Evolutionary conservation across 2,888 invertebrate species (phyloP).

Genomic region (Steinernema hermaphroditum): DNA sequence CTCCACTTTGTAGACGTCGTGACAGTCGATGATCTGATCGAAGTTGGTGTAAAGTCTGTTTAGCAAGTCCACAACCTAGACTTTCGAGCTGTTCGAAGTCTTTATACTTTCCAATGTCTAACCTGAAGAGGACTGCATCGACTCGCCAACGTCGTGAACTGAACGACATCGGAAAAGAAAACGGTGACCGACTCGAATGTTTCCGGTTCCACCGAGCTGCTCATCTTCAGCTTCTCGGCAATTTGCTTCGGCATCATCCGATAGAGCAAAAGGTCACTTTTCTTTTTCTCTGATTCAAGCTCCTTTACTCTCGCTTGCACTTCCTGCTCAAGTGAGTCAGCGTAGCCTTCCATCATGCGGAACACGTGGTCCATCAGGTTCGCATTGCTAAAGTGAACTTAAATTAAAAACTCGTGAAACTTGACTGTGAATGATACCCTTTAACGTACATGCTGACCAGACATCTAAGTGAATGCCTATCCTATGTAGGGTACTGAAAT

Average conservation of each 20-base stretch:
- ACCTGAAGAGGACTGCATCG: constrained; percentile 63
- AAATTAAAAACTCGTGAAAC: too few relatives aligned
- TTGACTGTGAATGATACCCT: too few relatives aligned
- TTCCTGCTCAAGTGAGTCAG: constrained; percentile 8
- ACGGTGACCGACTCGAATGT: constrained; percentile 3
- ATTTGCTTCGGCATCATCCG: constrained; percentile 27
- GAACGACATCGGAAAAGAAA: constrained; percentile 56
- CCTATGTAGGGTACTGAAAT: too few relatives aligned
- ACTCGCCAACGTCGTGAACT: constrained; percentile 59
- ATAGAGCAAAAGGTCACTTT: constrained; percentile 5
- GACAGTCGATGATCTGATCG: constrained; percentile 58
- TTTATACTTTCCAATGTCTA: too few relatives aligned
- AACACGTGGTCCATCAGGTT: constrained; percentile 30
- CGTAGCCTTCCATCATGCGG: constrained; percentile 4
- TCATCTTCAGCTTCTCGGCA: constrained; percentile 29
- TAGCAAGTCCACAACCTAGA: constrained; percentile 59
- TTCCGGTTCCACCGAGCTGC: constrained; percentile 12
- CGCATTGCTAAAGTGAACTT: not conserved
- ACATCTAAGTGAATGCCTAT: too few relatives aligned
- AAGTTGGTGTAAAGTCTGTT: constrained; percentile 60
- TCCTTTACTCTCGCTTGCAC: constrained; percentile 7
- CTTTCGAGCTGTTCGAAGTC: too few relatives aligned
- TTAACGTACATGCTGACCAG: too few relatives aligned
- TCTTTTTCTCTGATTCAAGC: constrained; percentile 16
- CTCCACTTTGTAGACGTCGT: constrained; percentile 60